Percentiles rank a stretch among this genome's conserved stretches.
Evolutionary conservation across 2,797 vertebrate species (phyloP).

Genomic region (Aphelocoma californica): DNA sequence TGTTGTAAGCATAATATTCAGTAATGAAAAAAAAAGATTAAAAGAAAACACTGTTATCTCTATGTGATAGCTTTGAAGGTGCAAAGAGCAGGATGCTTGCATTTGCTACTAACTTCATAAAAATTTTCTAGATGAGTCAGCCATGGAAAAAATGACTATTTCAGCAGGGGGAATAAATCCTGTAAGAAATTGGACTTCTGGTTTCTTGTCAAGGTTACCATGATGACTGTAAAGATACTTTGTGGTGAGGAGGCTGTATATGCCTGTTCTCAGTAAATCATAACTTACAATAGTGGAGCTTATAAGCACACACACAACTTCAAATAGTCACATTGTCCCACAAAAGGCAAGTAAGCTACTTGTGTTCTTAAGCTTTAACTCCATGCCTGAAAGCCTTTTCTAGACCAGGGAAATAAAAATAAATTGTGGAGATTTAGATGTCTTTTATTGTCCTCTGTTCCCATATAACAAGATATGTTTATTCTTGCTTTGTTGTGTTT

Average conservation of each 20-base stretch:
- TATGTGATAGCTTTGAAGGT: constrained; percentile 63
- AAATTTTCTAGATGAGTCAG: constrained; percentile 4
- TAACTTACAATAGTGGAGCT: background rate
- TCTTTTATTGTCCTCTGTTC: background rate
- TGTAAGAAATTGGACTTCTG: background rate
- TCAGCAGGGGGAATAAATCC: background rate
- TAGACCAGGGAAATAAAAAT: background rate
- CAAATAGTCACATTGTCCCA: background rate
- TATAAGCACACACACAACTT: background rate
- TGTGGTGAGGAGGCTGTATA: background rate
- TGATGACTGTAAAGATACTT: background rate
- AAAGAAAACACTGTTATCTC: constrained; percentile 59
- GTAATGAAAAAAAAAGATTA: constrained; percentile 64
- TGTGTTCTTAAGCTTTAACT: background rate
- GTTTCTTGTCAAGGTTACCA: background rate
- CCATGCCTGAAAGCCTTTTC: background rate
- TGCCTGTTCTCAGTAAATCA: background rate
- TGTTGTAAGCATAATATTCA: constrained; percentile 60
- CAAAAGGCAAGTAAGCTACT: background rate
- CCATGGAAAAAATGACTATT: background rate
- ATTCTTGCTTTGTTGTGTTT: background rate
- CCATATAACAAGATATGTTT: background rate
- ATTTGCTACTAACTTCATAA: constrained; percentile 14
- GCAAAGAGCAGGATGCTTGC: constrained; percentile 5
- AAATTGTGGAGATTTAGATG: background rate